phyloP scores from a whole-genome alignment of 2,888 invertebrate species.

The Cantharis rustica region DNA sequence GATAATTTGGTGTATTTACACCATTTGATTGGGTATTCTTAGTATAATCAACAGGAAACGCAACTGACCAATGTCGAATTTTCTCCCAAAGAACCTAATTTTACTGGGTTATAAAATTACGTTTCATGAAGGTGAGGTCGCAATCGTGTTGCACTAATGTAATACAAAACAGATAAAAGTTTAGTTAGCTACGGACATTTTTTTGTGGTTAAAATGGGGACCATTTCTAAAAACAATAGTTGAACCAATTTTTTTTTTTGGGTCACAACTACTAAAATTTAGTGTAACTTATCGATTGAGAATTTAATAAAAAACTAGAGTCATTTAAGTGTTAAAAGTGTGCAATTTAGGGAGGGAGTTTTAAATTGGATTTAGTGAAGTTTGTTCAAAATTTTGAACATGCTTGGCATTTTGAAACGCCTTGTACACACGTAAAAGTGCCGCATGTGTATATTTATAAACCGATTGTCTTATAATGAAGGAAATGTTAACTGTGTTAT shows the following conservation, averaged over 20 bases:
- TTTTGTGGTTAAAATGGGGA: not conserved
- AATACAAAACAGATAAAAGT: not conserved
- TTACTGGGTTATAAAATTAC: not conserved
- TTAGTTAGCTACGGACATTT: not conserved
- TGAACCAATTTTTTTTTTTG: not conserved
- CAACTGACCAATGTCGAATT: not conserved
- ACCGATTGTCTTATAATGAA: not conserved
- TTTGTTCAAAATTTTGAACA: not conserved
- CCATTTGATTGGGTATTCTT: not conserved
- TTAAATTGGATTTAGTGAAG: conserved; percentile 10
- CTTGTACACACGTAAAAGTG: conserved; percentile 48
- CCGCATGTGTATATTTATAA: conserved; percentile 47
- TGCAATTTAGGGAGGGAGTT: not conserved
- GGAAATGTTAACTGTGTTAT: not conserved
- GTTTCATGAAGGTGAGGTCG: not conserved
- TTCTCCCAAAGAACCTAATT: not conserved
- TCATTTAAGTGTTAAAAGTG: not conserved
- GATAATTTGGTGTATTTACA: too few species aligned
- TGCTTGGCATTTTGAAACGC: not conserved
- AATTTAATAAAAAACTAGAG: not conserved
- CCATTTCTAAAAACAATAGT: not conserved
- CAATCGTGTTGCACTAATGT: not conserved
- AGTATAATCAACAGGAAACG: too few species aligned
- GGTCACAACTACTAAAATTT: not conserved
- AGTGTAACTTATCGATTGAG: not conserved